A percentile compares a stretch with the other conserved stretches of the same genome.
These are phyloP conservation scores for Diaprepes abbreviatus DNA, from an alignment of 2,888 invertebrate species.

Conservation along the genomic window DNA sequence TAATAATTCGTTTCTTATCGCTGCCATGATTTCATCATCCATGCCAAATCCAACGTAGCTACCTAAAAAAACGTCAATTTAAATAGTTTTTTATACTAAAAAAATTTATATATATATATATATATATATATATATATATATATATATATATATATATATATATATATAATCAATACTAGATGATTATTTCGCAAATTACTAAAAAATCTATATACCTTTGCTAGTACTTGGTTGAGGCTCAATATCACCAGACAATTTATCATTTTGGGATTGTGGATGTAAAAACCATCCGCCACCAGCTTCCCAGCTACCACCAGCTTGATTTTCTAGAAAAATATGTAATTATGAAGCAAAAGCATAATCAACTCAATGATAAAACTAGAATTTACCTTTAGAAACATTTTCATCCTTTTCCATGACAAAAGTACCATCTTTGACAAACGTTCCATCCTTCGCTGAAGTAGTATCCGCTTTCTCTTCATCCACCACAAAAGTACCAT, in stretches of 20 bases:
- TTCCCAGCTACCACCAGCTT: slow-evolving; percentile 37
- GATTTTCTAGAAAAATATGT: slow-evolving; percentile 13
- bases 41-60: slow-evolving; percentile 73
- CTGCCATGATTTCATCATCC: slow-evolving; percentile 80
- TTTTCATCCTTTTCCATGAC: slow-evolving; percentile 1
- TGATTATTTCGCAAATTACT: slow-evolving; percentile 36
- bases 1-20: slow-evolving; percentile 78
- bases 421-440: slow-evolving; percentile 28
- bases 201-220: slow-evolving; percentile 25
- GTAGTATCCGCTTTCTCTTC: neutral
- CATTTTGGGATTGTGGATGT: slow-evolving; percentile 64
- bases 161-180: no score
- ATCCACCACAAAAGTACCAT: slow-evolving; percentile 43
- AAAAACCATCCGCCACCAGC: slow-evolving; percentile 67
- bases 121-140: no score
- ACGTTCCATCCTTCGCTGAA: slow-evolving; percentile 1
- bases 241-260: slow-evolving; percentile 61
- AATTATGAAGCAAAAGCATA: no score
- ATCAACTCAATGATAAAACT: no score
- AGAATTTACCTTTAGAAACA: slow-evolving; percentile 2
- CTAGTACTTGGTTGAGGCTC: slow-evolving; percentile 44
- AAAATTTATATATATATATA: no score
- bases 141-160: no score
- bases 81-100: slow-evolving; percentile 21
- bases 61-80: slow-evolving; percentile 43